These are phyloP conservation scores for Heliconius aoede DNA, from an alignment of 2,888 invertebrate genomes.

Conservation along the genomic window DNA sequence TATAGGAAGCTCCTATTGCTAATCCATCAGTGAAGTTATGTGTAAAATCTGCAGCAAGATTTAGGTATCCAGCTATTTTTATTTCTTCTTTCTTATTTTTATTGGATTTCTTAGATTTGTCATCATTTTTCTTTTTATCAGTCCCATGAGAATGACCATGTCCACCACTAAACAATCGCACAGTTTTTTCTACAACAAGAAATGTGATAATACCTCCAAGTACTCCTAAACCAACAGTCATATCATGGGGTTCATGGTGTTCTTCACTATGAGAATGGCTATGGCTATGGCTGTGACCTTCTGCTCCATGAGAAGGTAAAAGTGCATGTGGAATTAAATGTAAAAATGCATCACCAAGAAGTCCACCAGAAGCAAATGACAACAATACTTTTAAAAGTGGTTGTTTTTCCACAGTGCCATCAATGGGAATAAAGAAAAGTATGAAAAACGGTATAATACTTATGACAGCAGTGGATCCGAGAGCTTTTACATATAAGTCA, in stretches of 20 bases:
- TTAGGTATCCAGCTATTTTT: conserved; percentile 91
- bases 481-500: conserved; percentile 90
- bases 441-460: conserved; percentile 97
- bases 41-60: conserved; percentile 98
- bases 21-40: conserved; percentile 99
- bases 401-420: conserved; percentile 92
- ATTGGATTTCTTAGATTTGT: conserved; percentile 67
- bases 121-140: conserved; percentile 73
- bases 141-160: conserved; percentile 89
- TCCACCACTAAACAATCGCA: conserved; percentile 93
- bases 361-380: conserved; percentile 97
- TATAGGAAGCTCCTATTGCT: conserved; percentile 98
- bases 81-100: conserved; percentile 76
- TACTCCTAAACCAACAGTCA: conserved; percentile 97
- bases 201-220: conserved; percentile 96
- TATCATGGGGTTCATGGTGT: conserved; percentile 86
- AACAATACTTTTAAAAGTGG: conserved; percentile 94
- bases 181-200: conserved; percentile 95
- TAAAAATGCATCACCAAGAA: conserved; percentile 98
- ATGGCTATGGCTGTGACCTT: conserved; percentile 78
- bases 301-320: conserved; percentile 59
- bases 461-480: conserved; percentile 95
- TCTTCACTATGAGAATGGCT: conserved; percentile 81
- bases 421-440: conserved; percentile 95
- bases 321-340: conserved; percentile 99